A percentile compares a stretch with the other conserved stretches of the same genome.
Evolutionary conservation across 92 coral and sea anemone genomes (phyloP).

Genomic region (Porites cylindrica): DNA sequence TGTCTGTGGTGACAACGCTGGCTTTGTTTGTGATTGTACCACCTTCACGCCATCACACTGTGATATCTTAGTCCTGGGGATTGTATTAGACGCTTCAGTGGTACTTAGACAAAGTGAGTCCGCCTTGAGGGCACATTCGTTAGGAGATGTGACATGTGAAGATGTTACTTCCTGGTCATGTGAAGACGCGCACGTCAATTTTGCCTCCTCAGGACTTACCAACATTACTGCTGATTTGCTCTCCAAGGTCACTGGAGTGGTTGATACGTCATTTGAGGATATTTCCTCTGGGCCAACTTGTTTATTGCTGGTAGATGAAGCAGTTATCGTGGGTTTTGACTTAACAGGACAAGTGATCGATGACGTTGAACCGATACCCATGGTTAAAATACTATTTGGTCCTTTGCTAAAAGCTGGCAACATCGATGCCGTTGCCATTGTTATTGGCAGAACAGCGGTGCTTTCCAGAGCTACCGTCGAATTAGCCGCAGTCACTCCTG

Average conservation of each 20-base stretch:
- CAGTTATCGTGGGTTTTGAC: too few species aligned
- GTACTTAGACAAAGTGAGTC: slow-evolving; percentile 1
- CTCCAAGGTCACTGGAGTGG: background rate
- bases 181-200: background rate
- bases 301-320: too few species aligned
- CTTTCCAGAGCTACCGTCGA: background rate
- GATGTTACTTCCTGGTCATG: background rate
- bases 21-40: background rate
- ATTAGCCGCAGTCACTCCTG: background rate
- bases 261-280: background rate
- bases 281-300: too few species aligned
- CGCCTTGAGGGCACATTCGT: background rate
- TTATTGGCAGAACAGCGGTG: background rate
- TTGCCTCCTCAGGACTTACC: background rate
- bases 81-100: background rate
- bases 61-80: background rate
- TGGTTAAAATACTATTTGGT: background rate
- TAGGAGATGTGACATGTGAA: background rate
- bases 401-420: too few species aligned
- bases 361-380: too few species aligned
- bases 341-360: too few species aligned
- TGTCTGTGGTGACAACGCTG: background rate
- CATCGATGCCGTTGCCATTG: background rate
- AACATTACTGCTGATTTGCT: slow-evolving; percentile 12
- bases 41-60: background rate